Evolutionary conservation across 2,797 vertebrate genomes (phyloP).

Genomic region (Hippoglossus hippoglossus): DNA sequence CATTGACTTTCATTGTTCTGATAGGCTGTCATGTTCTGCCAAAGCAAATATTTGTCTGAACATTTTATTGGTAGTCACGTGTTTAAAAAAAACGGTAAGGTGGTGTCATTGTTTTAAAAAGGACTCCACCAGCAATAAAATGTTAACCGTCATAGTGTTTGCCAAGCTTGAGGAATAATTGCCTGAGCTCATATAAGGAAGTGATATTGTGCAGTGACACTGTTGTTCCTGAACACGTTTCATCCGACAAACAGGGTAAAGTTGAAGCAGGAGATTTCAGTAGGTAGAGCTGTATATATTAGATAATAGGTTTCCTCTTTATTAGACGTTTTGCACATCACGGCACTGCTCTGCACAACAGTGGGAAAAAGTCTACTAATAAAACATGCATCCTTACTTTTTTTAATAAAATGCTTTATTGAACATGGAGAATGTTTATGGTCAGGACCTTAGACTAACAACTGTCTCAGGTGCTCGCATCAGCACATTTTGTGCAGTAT

Average conservation of each 20-base stretch:
- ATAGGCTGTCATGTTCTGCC: slow-evolving; percentile 82
- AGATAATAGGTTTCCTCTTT: neutral
- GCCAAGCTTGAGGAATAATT: slow-evolving; percentile 74
- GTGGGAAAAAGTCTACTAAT: neutral
- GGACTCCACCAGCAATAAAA: slow-evolving; percentile 53
- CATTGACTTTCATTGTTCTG: slow-evolving; percentile 80
- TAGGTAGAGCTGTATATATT: neutral
- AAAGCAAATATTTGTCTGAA: slow-evolving; percentile 90
- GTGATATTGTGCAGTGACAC: slow-evolving; percentile 64
- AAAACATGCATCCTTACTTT: neutral
- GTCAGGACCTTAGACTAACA: neutral
- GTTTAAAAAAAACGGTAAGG: slow-evolving; percentile 78
- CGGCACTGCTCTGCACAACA: neutral
- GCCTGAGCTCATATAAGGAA: slow-evolving; percentile 67
- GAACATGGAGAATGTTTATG: neutral
- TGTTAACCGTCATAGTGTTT: slow-evolving; percentile 67
- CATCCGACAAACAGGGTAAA: slow-evolving; percentile 70
- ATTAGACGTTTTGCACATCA: neutral
- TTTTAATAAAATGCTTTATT: slow-evolving; percentile 9
- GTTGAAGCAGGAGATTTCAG: slow-evolving; percentile 42
- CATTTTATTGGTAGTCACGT: slow-evolving; percentile 78
- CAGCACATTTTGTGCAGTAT: too few relatives aligned
- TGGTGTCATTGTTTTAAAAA: slow-evolving; percentile 46
- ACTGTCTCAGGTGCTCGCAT: too few relatives aligned
- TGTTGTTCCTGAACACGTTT: slow-evolving; percentile 55